Evolutionary conservation across 2,797 vertebrate species (phyloP).

Genomic region (Rhynchotus rufescens): DNA sequence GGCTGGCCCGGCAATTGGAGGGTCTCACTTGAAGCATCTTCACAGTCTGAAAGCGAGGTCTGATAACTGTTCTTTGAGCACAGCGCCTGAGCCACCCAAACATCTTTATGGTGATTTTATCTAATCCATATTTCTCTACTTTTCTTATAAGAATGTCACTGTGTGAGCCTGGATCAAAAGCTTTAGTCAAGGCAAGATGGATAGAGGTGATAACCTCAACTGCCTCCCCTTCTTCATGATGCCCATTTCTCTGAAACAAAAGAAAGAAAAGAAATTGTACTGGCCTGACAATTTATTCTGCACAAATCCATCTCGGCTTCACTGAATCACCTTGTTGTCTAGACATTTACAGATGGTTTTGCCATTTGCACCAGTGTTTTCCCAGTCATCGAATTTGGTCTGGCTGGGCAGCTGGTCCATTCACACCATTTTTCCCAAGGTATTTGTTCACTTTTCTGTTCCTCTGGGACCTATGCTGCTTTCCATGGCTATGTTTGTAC

Average conservation of each 20-base stretch:
- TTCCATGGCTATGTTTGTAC: neutral
- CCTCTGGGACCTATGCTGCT: neutral
- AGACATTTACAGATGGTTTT: neutral
- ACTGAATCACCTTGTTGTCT: slow-evolving; percentile 26
- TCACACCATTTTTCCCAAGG: neutral
- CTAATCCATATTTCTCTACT: neutral
- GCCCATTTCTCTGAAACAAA: neutral
- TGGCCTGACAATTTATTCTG: slow-evolving; percentile 29
- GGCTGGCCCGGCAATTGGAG: neutral
- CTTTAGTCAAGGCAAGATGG: slow-evolving; percentile 23
- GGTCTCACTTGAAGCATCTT: neutral
- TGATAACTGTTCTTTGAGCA: neutral
- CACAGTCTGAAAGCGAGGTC: neutral
- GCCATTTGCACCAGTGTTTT: slow-evolving; percentile 3
- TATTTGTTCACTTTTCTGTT: neutral
- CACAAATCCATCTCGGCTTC: neutral
- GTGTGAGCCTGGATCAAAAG: slow-evolving; percentile 20
- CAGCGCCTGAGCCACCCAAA: neutral
- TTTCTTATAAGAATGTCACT: neutral
- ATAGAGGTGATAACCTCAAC: slow-evolving; percentile 22
- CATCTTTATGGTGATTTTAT: neutral
- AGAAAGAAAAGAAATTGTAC: slow-evolving; percentile 1
- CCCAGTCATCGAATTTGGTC: neutral
- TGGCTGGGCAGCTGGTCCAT: neutral
- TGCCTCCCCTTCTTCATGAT: neutral